phyloP scores from a whole-genome alignment of 2,797 vertebrate genomes.

The Thunnus albacares region DNA sequence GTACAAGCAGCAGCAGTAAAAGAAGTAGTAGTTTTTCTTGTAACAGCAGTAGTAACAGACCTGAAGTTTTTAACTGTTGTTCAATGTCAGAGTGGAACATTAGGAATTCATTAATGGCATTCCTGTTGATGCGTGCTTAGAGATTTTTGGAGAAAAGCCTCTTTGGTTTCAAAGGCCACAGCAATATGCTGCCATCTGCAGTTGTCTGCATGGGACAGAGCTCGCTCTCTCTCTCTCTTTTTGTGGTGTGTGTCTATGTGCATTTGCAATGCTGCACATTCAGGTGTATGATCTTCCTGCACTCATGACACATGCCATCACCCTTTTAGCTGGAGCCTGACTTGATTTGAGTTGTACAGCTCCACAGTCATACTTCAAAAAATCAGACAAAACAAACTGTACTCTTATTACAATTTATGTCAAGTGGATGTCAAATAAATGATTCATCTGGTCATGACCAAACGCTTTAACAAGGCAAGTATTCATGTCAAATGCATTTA shows the following conservation, averaged over 20 bases:
- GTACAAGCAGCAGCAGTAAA: conserved; percentile 51
- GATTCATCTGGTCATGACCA: conserved; percentile 29
- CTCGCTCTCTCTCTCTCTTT: conserved; percentile 24
- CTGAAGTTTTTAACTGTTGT: conserved; percentile 27
- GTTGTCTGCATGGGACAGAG: conserved; percentile 63
- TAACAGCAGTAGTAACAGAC: conserved; percentile 25
- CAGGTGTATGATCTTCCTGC: neutral
- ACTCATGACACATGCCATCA: neutral
- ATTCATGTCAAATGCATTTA: conserved; percentile 8
- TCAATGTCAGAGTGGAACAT: conserved; percentile 32
- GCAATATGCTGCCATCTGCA: conserved; percentile 84
- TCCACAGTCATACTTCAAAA: conserved; percentile 14
- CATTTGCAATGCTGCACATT: conserved; percentile 7
- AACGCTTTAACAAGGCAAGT: neutral
- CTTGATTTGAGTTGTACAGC: conserved; percentile 6
- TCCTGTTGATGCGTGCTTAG: conserved; percentile 36
- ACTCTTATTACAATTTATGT: conserved; percentile 20
- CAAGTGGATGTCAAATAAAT: conserved; percentile 27
- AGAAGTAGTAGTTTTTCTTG: conserved; percentile 36
- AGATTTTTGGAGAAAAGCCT: conserved; percentile 53
- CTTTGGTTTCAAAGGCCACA: conserved; percentile 64
- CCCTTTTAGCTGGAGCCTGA: conserved; percentile 4
- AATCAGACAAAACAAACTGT: conserved; percentile 34
- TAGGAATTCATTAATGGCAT: conserved; percentile 53
- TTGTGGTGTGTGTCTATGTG: conserved; percentile 9